Evolutionary conservation across 1,140 invertebrate genomes (phyloP), one percentile per base, ranked within the genome.

Genomic region (Zaprionus inermis): DNA sequence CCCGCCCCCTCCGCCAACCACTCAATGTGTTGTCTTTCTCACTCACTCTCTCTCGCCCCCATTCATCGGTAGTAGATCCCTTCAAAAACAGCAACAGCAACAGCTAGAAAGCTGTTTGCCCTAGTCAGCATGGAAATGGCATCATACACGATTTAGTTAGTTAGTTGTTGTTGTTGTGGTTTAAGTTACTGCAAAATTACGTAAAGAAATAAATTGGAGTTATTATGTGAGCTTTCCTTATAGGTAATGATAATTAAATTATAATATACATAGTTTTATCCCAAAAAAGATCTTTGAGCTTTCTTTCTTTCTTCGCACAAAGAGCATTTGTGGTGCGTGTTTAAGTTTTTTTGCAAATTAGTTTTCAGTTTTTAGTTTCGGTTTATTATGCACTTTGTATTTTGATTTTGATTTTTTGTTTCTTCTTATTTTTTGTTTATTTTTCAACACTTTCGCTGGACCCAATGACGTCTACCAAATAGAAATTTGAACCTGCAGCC

Each of bases 81-180:
- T 68, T 72, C 55, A 38, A 51, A 24, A 18, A n/a, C n/a, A n/a
- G n/a, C n/a, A n/a, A n/a, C n/a, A n/a, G n/a, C n/a, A 12, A 54
- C 12, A 32, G 38, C 72, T 70, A 75, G 67, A 71, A 75, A 52
- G 64, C 55, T 20, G 46, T 60, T 69, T 69, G 58, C 57, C 72
- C 79, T 82, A 85, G 81, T 85, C 76, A 86, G 79, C 66, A 72
- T 69, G 28, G 36, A 71, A 80, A 78, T 84, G 81, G 74, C 81
- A 84, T 84, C 78, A 78, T 72, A 81, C 54, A 69, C 44, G 24
- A 30, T 56, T 79, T 22, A 1, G 10, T 14, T 61, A 34, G 34
- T 59, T 56, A 18, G 12, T 32, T 12, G n/a, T 32, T 54, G 38
- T 63, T 56, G 22, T 22, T 69, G 14, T 36, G 24, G 34, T 75